These are phyloP conservation scores for Cyrtorhinus lividipennis DNA, from an alignment of 1,140 invertebrate species.

Conservation along the genomic window DNA sequence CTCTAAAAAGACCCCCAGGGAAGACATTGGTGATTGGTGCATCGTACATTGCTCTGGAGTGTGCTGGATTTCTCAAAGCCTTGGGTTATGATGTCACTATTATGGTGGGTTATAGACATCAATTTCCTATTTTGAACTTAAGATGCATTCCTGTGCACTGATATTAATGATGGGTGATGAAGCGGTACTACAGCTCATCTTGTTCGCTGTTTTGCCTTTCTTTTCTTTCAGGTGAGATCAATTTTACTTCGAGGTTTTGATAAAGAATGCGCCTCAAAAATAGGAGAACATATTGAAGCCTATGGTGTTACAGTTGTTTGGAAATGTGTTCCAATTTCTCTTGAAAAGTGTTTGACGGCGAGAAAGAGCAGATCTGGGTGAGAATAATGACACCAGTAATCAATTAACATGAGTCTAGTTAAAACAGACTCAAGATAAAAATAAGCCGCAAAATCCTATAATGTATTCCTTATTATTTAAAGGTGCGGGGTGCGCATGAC, in stretches of 20 bases:
- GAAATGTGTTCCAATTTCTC: slow-evolving; percentile 38
- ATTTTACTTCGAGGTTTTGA: slow-evolving; percentile 55
- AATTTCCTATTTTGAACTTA: too few relatives aligned
- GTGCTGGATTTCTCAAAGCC: slow-evolving; percentile 85
- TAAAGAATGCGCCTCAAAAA: slow-evolving; percentile 48
- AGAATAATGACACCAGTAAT: too few relatives aligned
- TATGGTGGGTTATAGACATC: slow-evolving; percentile 46
- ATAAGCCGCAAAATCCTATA: too few relatives aligned
- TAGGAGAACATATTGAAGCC: slow-evolving; percentile 42
- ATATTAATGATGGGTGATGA: slow-evolving; percentile 52
- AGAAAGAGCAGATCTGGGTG: slow-evolving; percentile 17
- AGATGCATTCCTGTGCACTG: too few relatives aligned
- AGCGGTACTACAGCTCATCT: too few relatives aligned
- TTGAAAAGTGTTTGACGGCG: slow-evolving; percentile 26
- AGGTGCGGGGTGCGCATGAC: too few relatives aligned
- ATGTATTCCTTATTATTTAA: too few relatives aligned
- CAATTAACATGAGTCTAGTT: too few relatives aligned
- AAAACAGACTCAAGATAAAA: too few relatives aligned
- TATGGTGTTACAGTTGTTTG: slow-evolving; percentile 42
- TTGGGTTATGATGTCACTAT: slow-evolving; percentile 79
- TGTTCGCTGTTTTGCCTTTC: neutral
- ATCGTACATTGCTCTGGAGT: slow-evolving; percentile 70
- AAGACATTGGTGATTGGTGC: slow-evolving; percentile 90
- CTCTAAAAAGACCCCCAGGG: slow-evolving; percentile 68
- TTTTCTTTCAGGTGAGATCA: slow-evolving; percentile 35